phyloP scores from a whole-genome alignment of 2,797 vertebrate species.

The Hypotaenidia okinawae region DNA sequence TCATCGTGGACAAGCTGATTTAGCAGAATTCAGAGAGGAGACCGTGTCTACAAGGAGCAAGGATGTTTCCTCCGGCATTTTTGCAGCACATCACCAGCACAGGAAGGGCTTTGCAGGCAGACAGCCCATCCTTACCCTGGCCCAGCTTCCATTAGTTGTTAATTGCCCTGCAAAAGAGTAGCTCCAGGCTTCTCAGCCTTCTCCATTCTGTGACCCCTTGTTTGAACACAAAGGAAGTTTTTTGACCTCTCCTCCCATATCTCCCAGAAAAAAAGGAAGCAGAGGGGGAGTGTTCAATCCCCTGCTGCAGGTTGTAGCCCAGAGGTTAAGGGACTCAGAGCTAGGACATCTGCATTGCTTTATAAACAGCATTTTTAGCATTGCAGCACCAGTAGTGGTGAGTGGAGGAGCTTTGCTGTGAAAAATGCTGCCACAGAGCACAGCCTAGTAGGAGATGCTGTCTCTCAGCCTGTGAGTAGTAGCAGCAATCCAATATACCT shows the following conservation, averaged over 20 bases:
- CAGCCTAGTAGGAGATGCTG: not conserved
- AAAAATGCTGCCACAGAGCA: not conserved
- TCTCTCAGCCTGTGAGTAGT: not conserved
- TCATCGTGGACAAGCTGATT: not conserved
- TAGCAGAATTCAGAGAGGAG: not conserved
- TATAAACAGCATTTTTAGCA: not conserved
- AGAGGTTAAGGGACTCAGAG: not conserved
- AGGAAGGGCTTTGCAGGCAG: not conserved
- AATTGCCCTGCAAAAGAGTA: not conserved
- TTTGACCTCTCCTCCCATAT: not conserved
- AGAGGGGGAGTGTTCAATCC: not conserved
- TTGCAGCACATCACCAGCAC: not conserved
- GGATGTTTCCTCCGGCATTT: not conserved
- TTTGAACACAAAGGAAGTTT: not conserved
- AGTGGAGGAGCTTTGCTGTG: not conserved
- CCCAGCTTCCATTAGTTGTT: not conserved
- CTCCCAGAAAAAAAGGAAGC: not conserved
- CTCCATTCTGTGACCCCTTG: not conserved
- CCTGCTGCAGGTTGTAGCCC: not conserved
- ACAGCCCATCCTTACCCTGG: not conserved
- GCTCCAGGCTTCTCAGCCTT: not conserved
- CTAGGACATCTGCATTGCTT: not conserved
- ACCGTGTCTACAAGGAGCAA: rapidly evolving
- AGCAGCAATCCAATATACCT: not conserved
- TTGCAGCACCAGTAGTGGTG: not conserved